These are phyloP conservation scores for Pygocentrus nattereri DNA, from an alignment of 2,797 vertebrate genomes.

Conservation along the genomic window DNA sequence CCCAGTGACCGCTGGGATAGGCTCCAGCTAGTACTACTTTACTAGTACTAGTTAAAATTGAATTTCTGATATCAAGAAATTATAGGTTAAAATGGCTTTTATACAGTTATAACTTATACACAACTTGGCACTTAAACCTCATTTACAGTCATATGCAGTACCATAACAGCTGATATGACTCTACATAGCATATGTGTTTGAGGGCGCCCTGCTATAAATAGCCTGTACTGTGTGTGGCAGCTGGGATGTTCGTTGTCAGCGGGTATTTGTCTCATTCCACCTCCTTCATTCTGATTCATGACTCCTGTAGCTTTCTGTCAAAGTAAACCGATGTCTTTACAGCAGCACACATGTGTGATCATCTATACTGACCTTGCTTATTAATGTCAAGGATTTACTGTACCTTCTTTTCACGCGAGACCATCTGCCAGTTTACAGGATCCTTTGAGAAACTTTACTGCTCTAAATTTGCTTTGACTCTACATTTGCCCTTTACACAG, in stretches of 20 bases:
- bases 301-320: not conserved
- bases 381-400: not conserved
- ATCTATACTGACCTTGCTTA: not conserved
- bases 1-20: too few species aligned
- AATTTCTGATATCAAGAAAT: too few species aligned
- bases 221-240: constrained; percentile 2
- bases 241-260: constrained; percentile 1
- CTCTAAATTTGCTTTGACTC: not conserved
- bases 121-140: too few species aligned
- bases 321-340: not conserved
- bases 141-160: not conserved
- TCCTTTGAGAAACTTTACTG: not conserved
- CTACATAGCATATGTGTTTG: not conserved
- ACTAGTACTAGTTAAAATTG: too few species aligned
- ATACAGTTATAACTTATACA: not conserved
- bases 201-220: not conserved
- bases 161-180: not conserved
- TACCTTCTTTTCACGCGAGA: not conserved
- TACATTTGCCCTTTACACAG: not conserved
- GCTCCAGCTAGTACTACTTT: too few species aligned
- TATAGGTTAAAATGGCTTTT: not conserved
- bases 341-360: not conserved
- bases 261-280: not conserved
- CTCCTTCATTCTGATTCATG: not conserved
- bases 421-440: not conserved